A percentile compares a stretch with the other conserved stretches of the same genome.
These are phyloP conservation scores for Podotricha telesiphe DNA, from an alignment of 2,888 invertebrate genomes.

Conservation along the genomic window DNA sequence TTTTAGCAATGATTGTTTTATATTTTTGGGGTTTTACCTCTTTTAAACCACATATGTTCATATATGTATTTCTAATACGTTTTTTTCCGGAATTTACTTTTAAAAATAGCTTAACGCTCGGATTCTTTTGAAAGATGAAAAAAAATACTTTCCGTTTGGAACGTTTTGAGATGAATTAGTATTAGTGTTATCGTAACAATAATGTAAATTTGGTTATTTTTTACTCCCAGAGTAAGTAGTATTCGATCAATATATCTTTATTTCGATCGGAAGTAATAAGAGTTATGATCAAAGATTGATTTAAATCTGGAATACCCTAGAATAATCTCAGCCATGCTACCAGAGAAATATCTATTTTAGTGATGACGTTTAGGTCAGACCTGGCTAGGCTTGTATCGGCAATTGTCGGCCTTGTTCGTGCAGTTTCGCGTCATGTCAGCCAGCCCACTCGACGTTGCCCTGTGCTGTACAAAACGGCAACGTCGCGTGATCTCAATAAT, in stretches of 20 bases:
- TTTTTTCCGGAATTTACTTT: neutral
- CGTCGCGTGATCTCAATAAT: conserved; percentile 60
- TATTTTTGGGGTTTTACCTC: neutral
- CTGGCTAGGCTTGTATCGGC: conserved; percentile 41
- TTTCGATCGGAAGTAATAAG: neutral
- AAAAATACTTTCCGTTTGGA: neutral
- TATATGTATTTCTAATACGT: neutral
- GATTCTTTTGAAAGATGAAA: neutral
- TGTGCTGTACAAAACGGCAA: conserved; percentile 67
- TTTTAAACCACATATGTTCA: neutral
- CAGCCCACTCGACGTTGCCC: conserved; percentile 53
- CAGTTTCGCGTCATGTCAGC: conserved; percentile 48
- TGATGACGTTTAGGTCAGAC: conserved; percentile 50
- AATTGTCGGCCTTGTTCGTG: conserved; percentile 43
- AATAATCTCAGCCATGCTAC: conserved; percentile 32
- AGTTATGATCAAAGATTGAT: neutral
- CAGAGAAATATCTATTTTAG: conserved; percentile 56
- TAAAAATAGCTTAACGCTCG: neutral
- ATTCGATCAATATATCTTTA: neutral
- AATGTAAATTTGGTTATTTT: neutral
- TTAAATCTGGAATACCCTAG: neutral
- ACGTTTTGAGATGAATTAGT: neutral
- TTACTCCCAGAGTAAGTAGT: neutral
- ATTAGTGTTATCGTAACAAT: neutral
- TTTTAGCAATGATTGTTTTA: neutral